A percentile compares a stretch with the other conserved stretches of the same genome.
Evolutionary conservation across 2,797 vertebrate species (phyloP).

Genomic region (Enteromius trimaculatus): DNA sequence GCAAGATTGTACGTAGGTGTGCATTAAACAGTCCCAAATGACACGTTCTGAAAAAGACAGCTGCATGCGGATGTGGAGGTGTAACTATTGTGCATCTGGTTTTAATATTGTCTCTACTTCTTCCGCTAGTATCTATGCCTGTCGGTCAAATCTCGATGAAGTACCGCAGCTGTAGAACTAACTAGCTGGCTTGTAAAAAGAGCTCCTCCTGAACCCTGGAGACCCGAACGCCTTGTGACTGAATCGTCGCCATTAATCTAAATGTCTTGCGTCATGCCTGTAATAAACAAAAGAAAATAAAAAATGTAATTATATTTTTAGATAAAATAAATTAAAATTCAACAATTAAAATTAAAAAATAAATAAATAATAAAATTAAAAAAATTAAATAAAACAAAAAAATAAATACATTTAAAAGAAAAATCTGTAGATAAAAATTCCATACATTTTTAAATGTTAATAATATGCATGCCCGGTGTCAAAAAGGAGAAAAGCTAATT

Average conservation of each 20-base stretch:
- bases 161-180: slow-evolving; percentile 27
- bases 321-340: background rate
- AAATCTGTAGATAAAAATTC: background rate
- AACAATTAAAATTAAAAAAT: background rate
- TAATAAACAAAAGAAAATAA: background rate
- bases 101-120: slow-evolving; percentile 3
- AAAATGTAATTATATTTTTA: background rate
- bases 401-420: background rate
- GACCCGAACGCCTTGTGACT: slow-evolving; percentile 9
- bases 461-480: background rate
- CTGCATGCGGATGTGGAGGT: slow-evolving; percentile 27
- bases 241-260: slow-evolving; percentile 10
- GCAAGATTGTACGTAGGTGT: slow-evolving; percentile 33
- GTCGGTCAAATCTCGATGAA: slow-evolving; percentile 15
- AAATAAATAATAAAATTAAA: background rate
- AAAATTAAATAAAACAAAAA: background rate
- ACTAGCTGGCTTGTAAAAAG: slow-evolving; percentile 22
- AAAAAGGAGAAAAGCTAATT: background rate
- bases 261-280: background rate
- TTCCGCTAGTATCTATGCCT: background rate
- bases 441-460: background rate
- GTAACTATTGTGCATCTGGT: slow-evolving; percentile 10
- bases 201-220: slow-evolving; percentile 46
- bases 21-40: slow-evolving; percentile 30
- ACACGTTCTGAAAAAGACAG: slow-evolving; percentile 25